phyloP scores from a whole-genome alignment of 2,888 invertebrate species.

The Nemapogon koenigi region DNA sequence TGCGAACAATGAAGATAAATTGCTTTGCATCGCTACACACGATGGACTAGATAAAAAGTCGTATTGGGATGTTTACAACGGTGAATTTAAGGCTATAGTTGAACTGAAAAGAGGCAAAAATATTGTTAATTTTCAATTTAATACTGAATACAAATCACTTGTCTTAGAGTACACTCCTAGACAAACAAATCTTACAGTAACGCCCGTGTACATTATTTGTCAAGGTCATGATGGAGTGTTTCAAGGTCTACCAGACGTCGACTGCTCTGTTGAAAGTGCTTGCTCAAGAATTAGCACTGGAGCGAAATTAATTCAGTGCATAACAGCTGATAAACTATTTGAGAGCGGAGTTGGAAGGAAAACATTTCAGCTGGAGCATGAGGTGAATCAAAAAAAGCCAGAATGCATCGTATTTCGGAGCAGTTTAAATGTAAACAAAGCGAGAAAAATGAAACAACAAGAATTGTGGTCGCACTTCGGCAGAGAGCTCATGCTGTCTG shows the following conservation, averaged over 20 bases:
- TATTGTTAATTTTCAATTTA: conserved; percentile 65
- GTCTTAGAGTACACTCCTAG: conserved; percentile 64
- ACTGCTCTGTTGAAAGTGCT: conserved; percentile 74
- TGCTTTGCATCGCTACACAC: conserved; percentile 44
- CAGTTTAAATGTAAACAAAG: conserved; percentile 71
- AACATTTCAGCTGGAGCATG: conserved; percentile 81
- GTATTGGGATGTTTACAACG: conserved; percentile 69
- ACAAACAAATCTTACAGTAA: conserved; percentile 67
- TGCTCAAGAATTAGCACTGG: conserved; percentile 78
- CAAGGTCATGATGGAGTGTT: conserved; percentile 80
- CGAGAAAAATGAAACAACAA: conserved; percentile 75
- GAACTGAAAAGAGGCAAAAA: conserved; percentile 71
- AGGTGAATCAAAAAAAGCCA: conserved; percentile 59
- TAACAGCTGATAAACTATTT: conserved; percentile 86
- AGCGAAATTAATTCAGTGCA: conserved; percentile 81
- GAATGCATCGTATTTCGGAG: conserved; percentile 79
- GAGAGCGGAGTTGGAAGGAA: conserved; percentile 79
- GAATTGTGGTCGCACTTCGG: conserved; percentile 88
- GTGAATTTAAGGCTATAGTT: conserved; percentile 73
- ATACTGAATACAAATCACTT: conserved; percentile 49
- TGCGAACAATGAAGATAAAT: conserved; percentile 43
- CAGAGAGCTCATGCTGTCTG: conserved; percentile 79
- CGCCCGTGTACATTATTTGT: conserved; percentile 86
- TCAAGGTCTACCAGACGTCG: conserved; percentile 69
- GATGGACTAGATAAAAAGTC: conserved; percentile 42